A percentile compares a stretch with the other conserved stretches of the same genome.
phyloP scores from a whole-genome alignment of 2,113 vertebrate species.

The Gasterosteus aculeatus region DNA sequence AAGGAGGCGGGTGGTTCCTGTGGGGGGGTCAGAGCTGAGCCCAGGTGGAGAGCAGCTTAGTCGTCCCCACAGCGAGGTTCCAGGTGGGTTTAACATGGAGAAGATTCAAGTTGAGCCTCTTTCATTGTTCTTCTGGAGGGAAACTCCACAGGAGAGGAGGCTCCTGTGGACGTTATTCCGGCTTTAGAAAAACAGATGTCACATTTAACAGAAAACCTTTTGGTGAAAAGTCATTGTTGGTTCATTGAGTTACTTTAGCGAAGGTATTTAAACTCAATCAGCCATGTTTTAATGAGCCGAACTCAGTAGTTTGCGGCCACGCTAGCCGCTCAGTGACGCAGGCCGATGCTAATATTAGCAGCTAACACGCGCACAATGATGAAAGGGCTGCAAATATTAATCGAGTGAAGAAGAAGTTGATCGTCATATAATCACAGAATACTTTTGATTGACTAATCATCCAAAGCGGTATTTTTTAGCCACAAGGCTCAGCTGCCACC shows the following conservation, averaged over 20 bases:
- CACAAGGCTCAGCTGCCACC: neutral
- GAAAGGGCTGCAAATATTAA: too few species aligned
- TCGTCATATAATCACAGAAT: too few species aligned
- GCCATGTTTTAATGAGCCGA: too few species aligned
- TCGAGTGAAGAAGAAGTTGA: too few species aligned
- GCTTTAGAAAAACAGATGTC: neutral
- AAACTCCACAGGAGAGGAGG: neutral
- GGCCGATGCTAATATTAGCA: neutral
- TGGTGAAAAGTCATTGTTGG: too few species aligned
- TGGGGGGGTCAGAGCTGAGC: too few species aligned
- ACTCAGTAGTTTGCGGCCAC: too few species aligned
- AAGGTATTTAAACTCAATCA: too few species aligned
- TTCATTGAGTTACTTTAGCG: too few species aligned
- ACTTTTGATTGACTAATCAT: neutral
- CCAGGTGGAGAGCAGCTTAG: neutral
- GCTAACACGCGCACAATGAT: neutral
- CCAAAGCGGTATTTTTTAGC: too few species aligned
- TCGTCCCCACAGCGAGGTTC: neutral
- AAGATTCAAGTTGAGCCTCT: constrained; percentile 28
- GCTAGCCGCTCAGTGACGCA: too few species aligned
- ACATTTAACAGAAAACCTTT: neutral
- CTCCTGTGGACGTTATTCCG: too few species aligned
- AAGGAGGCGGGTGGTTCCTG: neutral
- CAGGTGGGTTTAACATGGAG: neutral
- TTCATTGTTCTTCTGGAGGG: neutral